Percentiles rank a stretch among this genome's conserved stretches.
phyloP scores from a whole-genome alignment of 2,797 vertebrate species.

The Heteromormyrus szaboi region DNA sequence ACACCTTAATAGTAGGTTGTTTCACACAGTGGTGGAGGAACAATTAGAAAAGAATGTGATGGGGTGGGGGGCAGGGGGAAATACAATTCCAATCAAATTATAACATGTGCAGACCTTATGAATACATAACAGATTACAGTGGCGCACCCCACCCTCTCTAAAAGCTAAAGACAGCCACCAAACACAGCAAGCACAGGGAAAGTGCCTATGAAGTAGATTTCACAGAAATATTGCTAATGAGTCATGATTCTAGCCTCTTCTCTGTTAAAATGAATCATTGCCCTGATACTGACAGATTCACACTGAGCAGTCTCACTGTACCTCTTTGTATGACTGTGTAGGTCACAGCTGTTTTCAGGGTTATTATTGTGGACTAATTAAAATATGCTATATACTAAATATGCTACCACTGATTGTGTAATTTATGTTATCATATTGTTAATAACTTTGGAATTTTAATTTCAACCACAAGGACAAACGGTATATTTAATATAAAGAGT shows the following conservation, averaged over 20 bases:
- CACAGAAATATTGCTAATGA: not conserved
- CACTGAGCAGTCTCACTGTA: not conserved
- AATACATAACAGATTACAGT: not conserved
- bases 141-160: not conserved
- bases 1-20: slow-evolving; percentile 4
- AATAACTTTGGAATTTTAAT: not conserved
- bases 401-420: not conserved
- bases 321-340: not conserved
- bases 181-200: not conserved
- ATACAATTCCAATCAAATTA: slow-evolving; percentile 2
- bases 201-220: not conserved
- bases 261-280: not conserved
- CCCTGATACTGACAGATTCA: not conserved
- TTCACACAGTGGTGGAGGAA: not conserved
- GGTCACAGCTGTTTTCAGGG: not conserved
- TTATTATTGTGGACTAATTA: not conserved
- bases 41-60: slow-evolving; percentile 2
- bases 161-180: not conserved
- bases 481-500: not conserved
- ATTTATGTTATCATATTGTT: not conserved
- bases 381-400: not conserved
- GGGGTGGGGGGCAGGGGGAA: not conserved
- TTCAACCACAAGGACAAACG: not conserved
- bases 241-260: not conserved
- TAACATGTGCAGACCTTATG: slow-evolving; percentile 2